Base-by-base conservation (phyloP, 35 echinoderm and acorn worm species). In the Acanthaster planci region DNA sequence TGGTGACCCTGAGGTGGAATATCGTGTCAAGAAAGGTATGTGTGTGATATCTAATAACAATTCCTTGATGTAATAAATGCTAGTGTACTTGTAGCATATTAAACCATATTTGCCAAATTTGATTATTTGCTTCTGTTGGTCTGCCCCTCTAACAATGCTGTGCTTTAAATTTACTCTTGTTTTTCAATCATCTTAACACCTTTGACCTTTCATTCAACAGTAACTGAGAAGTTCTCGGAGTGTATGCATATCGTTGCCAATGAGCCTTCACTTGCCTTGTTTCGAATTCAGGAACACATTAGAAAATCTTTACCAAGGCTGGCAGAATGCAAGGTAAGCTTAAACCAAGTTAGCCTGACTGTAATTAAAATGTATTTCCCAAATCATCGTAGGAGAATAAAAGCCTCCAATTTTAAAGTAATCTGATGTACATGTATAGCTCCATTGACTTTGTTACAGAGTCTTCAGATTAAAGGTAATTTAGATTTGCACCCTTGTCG, bases 211-310 rank as follows among this genome's bases (percentile, higher is more conserved):
- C 57, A 12, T 75, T 80, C 40, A 53, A 54, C 77, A 97, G 95
- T 97, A 1, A 97, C 95, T 39, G 95, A 97, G 34, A 97, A 93
- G 80, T 93, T 97, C 42, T 97, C 95, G 0, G 95, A 97, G 67
- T 93, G 95, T 58, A 60, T 97, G 27, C 95, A 97, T 44, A 97
- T 97, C 1, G 91, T 97, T 37, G 95, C 92, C 7, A 97, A 97
- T 82, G 95, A 97, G 51, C 95, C 95, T 27, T 97, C 95, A 18
- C 53, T 97, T 0, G 95, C 91, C 38, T 52, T 97, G 12, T 97
- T 89, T 53, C 58, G 95, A 81, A 85, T 97, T 42, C 95, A 97
- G 59, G 95, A 97, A 88, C 95, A 97, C 82, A 89, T 97, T 0
- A 78, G 95, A 5, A 89, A 93, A 38, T 90, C 95, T 29, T 76